Percentiles rank a stretch among this genome's conserved stretches.
Evolutionary conservation across 2,797 vertebrate genomes (phyloP).

Genomic region (Mastacembelus armatus): DNA sequence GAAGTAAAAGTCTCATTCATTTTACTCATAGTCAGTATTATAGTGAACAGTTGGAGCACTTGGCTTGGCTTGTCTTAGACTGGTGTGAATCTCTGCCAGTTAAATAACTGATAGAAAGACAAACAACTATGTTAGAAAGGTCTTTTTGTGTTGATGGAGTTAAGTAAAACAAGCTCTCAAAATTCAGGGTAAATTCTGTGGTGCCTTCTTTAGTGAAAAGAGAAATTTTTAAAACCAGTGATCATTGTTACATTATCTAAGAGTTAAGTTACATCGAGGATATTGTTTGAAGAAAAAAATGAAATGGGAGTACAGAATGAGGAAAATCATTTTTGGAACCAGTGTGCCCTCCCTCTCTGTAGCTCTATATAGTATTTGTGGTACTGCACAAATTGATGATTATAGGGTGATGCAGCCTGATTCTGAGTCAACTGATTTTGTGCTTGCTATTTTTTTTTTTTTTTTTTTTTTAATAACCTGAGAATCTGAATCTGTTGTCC

Average conservation of each 20-base stretch:
- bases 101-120: too few relatives aligned
- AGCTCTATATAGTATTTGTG: not conserved
- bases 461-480: slow-evolving; percentile 38
- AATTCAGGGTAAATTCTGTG: not conserved
- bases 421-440: not conserved
- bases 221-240: not conserved
- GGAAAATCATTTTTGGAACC: not conserved
- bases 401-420: not conserved
- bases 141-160: too few relatives aligned
- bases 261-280: too few relatives aligned
- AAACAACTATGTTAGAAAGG: not conserved
- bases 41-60: not conserved
- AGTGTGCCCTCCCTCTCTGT: not conserved
- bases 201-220: not conserved
- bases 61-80: not conserved
- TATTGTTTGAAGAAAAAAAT: not conserved
- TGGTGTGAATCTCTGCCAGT: not conserved
- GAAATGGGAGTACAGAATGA: not conserved
- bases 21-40: not conserved
- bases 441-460: slow-evolving; percentile 3
- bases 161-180: not conserved
- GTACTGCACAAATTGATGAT: not conserved
- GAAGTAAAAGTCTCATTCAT: not conserved
- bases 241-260: not conserved
- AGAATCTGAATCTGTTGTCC: slow-evolving; percentile 25